Conservation (phyloP, 2,113 vertebrate species). For the Vidua chalybeata region DNA sequence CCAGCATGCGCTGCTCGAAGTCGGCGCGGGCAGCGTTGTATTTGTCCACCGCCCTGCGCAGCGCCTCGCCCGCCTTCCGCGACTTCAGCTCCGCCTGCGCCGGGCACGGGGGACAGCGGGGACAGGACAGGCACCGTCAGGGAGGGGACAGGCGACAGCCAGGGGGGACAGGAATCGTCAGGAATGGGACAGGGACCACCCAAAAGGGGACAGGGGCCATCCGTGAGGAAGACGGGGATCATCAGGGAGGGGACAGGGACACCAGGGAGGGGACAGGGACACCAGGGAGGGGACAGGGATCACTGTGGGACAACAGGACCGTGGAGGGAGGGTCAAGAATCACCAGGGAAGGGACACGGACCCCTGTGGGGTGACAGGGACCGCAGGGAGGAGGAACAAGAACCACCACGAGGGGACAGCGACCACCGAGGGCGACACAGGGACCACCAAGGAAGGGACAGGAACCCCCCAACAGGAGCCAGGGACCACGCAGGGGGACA, state of each 20-base stretch:
- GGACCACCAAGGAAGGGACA: not conserved
- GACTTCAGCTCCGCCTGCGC: slow-evolving; percentile 92
- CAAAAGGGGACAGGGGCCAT: too few relatives aligned
- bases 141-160: not conserved
- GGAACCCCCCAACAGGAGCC: not conserved
- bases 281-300: not conserved
- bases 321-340: not conserved
- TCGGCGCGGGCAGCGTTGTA: slow-evolving; percentile 87
- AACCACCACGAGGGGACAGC: too few relatives aligned
- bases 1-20: slow-evolving; percentile 93
- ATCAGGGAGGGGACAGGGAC: not conserved
- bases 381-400: not conserved
- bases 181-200: not conserved
- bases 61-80: slow-evolving; percentile 86
- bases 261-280: not conserved
- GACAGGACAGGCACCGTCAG: not conserved
- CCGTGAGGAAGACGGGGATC: too few relatives aligned
- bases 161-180: too few relatives aligned
- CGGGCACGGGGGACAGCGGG: not conserved
- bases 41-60: slow-evolving; percentile 85
- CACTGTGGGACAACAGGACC: not conserved
- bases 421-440: too few relatives aligned
- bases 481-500: not conserved
- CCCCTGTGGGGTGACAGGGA: not conserved
- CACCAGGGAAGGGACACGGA: not conserved